Base-by-base conservation (phyloP, 2,113 vertebrate genomes). In the Pao palembangensis region DNA sequence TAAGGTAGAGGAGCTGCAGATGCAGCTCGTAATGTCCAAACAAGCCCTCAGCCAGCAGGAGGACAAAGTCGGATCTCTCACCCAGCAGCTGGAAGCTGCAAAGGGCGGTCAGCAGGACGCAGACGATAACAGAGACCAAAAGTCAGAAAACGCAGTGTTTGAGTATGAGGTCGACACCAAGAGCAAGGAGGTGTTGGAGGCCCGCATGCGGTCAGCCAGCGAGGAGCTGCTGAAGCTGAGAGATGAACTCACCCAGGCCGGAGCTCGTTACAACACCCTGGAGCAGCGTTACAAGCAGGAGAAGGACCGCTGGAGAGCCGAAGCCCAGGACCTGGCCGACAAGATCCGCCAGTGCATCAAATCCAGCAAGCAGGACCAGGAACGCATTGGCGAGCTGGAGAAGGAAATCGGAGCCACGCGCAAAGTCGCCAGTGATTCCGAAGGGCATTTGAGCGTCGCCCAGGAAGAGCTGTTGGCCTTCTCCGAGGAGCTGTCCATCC, bases 391-490 rank as follows among this genome's bases (percentile, higher is more conserved):
- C 3, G 89, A 90, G 62, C 85, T 93, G 55, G 91, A 94, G 81
- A 82, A 84, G 41, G 91, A 93, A 79, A 89, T 93, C 2, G 89
- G 90, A 8, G 88, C 88, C 21, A 89, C 90, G 0, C 62, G 88
- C 6, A 90, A 91, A 67, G 87, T 92, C 13, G 90, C 91, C 8
- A 87, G 67, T 0, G 92, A 94, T 75, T 90, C 90, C 8, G 92
- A 93, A 51, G 84, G 89, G 6, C 90, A 91, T 65, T 73, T 94
- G 53, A 90, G 73, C 17, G 84, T 91, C 13, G 91, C 91, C 3
- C 93, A 93, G 75, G 93, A 94, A 43, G 93, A 94, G 82, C 89
- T 94, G 53, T 73, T 92, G 55, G 88, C 90, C 14, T 92, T 93
- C 77, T 91, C 90, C 0, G 93, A 94, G 78, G 93, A 94, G 67